A percentile compares a stretch with the other conserved stretches of the same genome.
Evolutionary conservation across 2,888 invertebrate species (phyloP).

Genomic region (Trissoscelio sp.): DNA sequence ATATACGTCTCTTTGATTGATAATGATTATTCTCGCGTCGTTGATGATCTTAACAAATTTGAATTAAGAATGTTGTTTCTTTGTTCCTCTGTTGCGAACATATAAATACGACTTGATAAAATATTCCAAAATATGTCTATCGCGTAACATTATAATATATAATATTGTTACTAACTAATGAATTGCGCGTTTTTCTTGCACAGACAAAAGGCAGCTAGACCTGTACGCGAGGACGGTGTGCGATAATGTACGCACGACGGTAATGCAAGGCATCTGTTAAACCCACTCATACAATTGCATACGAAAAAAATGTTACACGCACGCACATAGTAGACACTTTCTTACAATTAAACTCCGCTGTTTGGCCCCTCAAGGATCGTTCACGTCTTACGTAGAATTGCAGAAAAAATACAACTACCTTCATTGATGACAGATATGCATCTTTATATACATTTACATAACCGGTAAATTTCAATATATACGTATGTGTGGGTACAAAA

Average conservation of each 20-base stretch:
- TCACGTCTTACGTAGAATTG: slow-evolving; percentile 26
- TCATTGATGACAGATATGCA: slow-evolving; percentile 12
- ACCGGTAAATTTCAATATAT: background rate
- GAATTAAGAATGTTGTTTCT: too few relatives aligned
- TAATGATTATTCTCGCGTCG: background rate
- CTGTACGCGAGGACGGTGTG: slow-evolving; percentile 56
- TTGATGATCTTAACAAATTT: background rate
- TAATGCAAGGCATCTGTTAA: slow-evolving; percentile 43
- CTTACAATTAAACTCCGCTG: slow-evolving; percentile 25
- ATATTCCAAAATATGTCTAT: slow-evolving; percentile 67
- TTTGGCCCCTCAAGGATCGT: slow-evolving; percentile 24
- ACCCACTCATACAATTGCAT: slow-evolving; percentile 51
- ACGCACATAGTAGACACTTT: slow-evolving; percentile 36
- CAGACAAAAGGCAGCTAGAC: slow-evolving; percentile 34
- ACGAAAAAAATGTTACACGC: slow-evolving; percentile 19
- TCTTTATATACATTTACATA: slow-evolving; percentile 11
- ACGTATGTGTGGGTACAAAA: background rate
- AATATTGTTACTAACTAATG: slow-evolving; percentile 68
- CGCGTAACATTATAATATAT: slow-evolving; percentile 56
- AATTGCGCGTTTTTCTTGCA: slow-evolving; percentile 64
- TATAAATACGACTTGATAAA: slow-evolving; percentile 21
- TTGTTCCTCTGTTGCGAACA: background rate
- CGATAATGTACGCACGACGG: slow-evolving; percentile 42
- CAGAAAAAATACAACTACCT: slow-evolving; percentile 13
- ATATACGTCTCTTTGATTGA: background rate